Evolutionary conservation across 2,888 invertebrate genomes (phyloP).

Genomic region (Thelaira solivaga): DNA sequence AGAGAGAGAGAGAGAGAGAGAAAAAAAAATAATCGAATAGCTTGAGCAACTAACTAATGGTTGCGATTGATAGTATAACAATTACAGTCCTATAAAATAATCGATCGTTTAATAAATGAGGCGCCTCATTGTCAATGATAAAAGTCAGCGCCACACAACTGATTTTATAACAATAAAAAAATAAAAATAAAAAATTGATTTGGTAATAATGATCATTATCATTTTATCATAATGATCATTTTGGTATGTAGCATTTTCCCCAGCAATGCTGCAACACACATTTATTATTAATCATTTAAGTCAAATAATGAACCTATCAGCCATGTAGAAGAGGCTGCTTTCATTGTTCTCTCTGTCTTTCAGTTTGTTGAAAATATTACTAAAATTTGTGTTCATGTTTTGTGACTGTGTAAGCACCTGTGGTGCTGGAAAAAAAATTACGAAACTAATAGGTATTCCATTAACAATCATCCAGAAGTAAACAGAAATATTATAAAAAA

Average conservation of each 20-base stretch:
- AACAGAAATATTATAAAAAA: no score
- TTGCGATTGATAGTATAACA: conserved; percentile 60
- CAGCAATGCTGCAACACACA: conserved; percentile 4
- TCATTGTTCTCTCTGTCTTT: background rate
- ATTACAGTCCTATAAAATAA: background rate
- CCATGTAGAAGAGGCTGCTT: conserved; percentile 15
- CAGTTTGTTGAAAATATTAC: background rate
- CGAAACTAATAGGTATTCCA: no score
- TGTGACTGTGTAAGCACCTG: conserved; percentile 66
- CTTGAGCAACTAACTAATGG: conserved; percentile 63
- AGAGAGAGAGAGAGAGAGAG: background rate
- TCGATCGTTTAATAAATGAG: conserved; percentile 61
- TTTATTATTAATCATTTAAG: conserved; percentile 45
- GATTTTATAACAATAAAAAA: conserved; percentile 48
- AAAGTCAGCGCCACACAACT: conserved; percentile 59
- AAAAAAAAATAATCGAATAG: conserved; percentile 49
- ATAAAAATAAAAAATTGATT: no score
- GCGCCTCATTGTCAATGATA: conserved; percentile 63
- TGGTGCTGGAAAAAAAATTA: conserved; percentile 65
- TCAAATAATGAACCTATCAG: conserved; percentile 14
- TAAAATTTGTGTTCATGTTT: background rate
- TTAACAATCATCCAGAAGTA: no score
- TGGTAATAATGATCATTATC: conserved; percentile 33
- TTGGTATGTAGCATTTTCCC: background rate
- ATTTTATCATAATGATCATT: conserved; percentile 8